Evolutionary conservation across 2,797 vertebrate species (phyloP).

Genomic region (Chelonia mydas): DNA sequence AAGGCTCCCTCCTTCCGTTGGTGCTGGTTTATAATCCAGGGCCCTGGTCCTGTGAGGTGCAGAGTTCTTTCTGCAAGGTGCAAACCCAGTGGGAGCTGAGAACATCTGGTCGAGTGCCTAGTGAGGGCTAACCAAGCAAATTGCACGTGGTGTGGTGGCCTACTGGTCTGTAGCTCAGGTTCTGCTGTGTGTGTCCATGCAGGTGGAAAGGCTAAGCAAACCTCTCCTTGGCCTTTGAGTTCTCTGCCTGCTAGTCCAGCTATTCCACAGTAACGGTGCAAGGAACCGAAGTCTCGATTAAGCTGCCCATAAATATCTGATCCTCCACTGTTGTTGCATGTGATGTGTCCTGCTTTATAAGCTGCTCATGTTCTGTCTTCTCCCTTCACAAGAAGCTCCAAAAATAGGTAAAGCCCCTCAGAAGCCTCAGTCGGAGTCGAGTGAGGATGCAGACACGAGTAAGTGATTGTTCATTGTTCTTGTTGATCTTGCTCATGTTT

Average conservation of each 20-base stretch:
- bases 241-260: neutral
- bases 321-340: neutral
- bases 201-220: neutral
- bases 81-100: neutral
- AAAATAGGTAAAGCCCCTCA: neutral
- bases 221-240: neutral
- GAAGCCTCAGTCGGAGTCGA: fast-evolving
- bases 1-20: neutral
- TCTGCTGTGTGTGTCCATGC: fast-evolving
- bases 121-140: neutral
- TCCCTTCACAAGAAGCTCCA: neutral
- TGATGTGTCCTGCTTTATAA: neutral
- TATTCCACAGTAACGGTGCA: neutral
- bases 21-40: neutral
- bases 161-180: neutral
- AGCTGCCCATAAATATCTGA: neutral
- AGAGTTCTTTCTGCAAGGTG: neutral
- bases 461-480: neutral
- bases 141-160: neutral
- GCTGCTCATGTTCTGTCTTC: neutral
- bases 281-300: neutral
- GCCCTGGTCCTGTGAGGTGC: neutral
- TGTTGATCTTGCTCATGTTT: neutral
- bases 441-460: neutral
- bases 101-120: neutral